Evolutionary conservation across 1,140 invertebrate genomes (phyloP), one percentile per base, ranked within the genome.

Genomic region (Sycobia sp.): DNA sequence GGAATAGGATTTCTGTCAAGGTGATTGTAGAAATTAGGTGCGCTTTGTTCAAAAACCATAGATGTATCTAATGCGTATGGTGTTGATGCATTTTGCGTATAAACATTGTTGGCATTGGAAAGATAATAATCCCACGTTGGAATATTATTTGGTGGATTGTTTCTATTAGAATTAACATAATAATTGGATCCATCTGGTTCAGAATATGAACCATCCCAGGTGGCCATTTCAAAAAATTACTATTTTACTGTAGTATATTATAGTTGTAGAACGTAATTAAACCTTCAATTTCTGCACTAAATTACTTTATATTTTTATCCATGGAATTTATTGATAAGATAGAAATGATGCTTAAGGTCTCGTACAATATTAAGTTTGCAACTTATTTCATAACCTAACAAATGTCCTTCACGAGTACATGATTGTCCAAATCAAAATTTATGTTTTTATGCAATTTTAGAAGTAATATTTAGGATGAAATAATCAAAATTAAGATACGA

Each of bases 201-300:
- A 20, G 69, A 67, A 50, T 76, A 75, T 4, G 79, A 81, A 43
- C 79, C 79, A 60, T 81, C 73, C 79, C 79, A 81, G 32, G 76
- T 78, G 41, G 79, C 79, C 79, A 81, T 81, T 51, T 51, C 32
- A 51, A 34, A 51, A 49, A 14, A 32, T 7, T n/a, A n/a, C n/a
- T n/a, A n/a, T n/a, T n/a, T n/a, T n/a, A n/a, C n/a, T n/a, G n/a
- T n/a, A n/a, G n/a, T n/a, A n/a, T n/a, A n/a, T n/a, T n/a, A n/a
- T n/a, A n/a, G n/a, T n/a, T n/a, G n/a, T n/a, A n/a, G n/a, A n/a
- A n/a, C n/a, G n/a, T n/a, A n/a, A n/a, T n/a, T n/a, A n/a, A n/a
- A n/a, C n/a, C n/a, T n/a, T n/a, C n/a, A n/a, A n/a, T n/a, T n/a
- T n/a, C n/a, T n/a, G n/a, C n/a, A n/a, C n/a, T n/a, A n/a, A n/a